Percentiles rank a stretch among this genome's conserved stretches.
Conservation (phyloP, 2,888 invertebrate species). For the Tenthredo amoena region DNA sequence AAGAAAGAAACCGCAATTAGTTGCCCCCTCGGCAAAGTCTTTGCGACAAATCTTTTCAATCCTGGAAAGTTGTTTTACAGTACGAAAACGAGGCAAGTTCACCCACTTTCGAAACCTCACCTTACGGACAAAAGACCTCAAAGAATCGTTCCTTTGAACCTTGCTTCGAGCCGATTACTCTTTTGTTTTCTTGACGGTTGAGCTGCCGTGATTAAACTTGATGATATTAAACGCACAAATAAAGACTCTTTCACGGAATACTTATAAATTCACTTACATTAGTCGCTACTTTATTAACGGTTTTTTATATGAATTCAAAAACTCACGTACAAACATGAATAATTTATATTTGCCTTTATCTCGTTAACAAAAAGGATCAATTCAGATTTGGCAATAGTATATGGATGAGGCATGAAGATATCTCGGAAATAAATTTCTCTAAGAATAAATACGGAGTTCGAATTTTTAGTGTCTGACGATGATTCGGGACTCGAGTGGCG, state of each 20-base stretch:
- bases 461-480: constrained; percentile 56
- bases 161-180: constrained; percentile 20
- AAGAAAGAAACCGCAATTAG: constrained; percentile 43
- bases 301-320: not conserved
- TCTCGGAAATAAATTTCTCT: constrained; percentile 39
- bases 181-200: constrained; percentile 12
- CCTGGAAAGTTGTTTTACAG: constrained; percentile 31
- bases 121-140: constrained; percentile 19
- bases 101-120: constrained; percentile 13
- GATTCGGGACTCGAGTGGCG: not conserved
- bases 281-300: not conserved
- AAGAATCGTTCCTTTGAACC: constrained; percentile 37
- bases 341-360: not conserved
- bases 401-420: not conserved
- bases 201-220: constrained; percentile 1
- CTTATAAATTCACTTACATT: not conserved
- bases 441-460: constrained; percentile 58
- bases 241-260: not conserved
- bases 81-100: not conserved
- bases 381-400: not conserved
- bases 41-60: constrained; percentile 37
- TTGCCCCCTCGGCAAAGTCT: constrained; percentile 13
- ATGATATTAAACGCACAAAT: constrained; percentile 11
- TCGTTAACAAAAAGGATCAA: not conserved
- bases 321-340: not conserved